Evolutionary conservation across 2,797 vertebrate genomes (phyloP), one percentile per base, ranked within the genome.

Genomic region (Tenualosa ilisha): DNA sequence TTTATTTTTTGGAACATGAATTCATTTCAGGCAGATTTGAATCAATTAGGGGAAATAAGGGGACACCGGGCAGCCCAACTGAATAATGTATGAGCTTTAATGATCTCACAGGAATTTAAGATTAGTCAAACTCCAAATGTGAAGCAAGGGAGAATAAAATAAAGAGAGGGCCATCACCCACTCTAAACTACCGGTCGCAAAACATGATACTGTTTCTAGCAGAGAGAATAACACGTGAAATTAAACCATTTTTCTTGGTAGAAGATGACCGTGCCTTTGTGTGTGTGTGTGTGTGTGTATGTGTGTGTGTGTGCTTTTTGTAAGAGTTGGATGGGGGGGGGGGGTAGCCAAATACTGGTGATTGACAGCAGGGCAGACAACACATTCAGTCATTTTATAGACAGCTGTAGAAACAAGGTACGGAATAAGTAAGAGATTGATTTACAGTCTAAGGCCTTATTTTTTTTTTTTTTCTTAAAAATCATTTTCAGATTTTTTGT

Each of bases 51-150:
- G 89, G 87, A 82, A 90, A 89, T 89, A 86, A 87, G 89, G 89
- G 81, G 89, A 89, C 88, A 90, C 91, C 86, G 89, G 91, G 89
- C 89, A 87, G 92, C 90, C 87, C 88, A 50, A 65, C 85, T 92
- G 89, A 92, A 93, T 93, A 91, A 93, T 93, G 91, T 89, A 93
- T 89, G 68, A 86, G 84, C 83, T 90, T 90, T 91, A 93, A 93
- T 92, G 91, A 91, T 90, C 91, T 86, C 89, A 26, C 86, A 81
- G 87, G 91, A 93, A 91, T 93, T 90, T 91, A 90, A 91, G 89
- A 93, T 92, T 91, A 91, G 82, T 91, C 86, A 84, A 88, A 31
- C 26, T 15, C 31, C 65, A 72, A 13, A 31, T 72, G 11, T 63
- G 22, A 63, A 63, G 59, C 1, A 15, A 2, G 31, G 40, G 3